phyloP scores from a whole-genome alignment of 1,140 invertebrate genomes.

The Aphelenchoides besseyi region DNA sequence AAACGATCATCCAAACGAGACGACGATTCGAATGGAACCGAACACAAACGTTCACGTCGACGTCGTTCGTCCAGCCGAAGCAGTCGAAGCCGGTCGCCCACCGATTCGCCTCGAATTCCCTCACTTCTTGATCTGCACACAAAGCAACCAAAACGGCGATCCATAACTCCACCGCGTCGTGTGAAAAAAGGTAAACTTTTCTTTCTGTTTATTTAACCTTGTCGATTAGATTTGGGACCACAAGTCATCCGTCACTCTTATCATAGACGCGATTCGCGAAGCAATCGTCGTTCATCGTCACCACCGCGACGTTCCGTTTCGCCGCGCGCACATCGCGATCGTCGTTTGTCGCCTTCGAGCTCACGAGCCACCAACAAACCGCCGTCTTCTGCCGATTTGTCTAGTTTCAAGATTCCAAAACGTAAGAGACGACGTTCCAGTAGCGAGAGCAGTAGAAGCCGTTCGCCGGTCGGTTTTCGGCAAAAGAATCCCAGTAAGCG shows the following conservation, averaged over 20 bases:
- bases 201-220: too few relatives aligned
- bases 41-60: not conserved
- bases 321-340: not conserved
- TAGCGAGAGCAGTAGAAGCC: not conserved
- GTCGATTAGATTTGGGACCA: not conserved
- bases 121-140: not conserved
- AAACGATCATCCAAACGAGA: not conserved
- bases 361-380: not conserved
- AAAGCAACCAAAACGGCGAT: not conserved
- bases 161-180: not conserved
- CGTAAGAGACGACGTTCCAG: not conserved
- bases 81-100: not conserved
- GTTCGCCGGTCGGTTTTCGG: not conserved
- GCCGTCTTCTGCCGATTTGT: not conserved
- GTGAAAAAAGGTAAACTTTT: not conserved
- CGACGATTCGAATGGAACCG: not conserved
- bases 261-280: not conserved
- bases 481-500: not conserved
- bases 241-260: not conserved
- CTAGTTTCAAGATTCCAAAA: not conserved
- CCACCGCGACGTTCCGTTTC: not conserved
- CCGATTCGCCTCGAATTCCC: not conserved
- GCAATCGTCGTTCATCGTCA: not conserved
- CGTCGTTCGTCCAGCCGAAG: not conserved
- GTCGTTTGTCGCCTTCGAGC: not conserved